Base-by-base conservation (phyloP, 2,888 invertebrate species). In the Lepas anatifera region DNA sequence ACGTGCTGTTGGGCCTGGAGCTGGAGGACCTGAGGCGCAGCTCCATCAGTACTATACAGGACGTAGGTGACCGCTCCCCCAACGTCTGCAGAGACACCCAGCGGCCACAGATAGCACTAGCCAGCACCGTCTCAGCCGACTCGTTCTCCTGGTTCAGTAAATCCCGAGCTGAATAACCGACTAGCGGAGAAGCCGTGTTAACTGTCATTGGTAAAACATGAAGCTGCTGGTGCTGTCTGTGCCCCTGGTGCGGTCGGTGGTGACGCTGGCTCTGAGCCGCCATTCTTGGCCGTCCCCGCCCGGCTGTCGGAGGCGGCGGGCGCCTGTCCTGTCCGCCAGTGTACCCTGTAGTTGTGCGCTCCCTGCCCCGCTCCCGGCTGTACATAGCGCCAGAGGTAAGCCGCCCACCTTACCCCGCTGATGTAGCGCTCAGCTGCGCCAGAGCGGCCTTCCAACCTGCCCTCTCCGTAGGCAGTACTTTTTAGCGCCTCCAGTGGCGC, bases 21-120 rank as follows among this genome's bases (percentile, higher is more conserved):
- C 18, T 64, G 39, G 39, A 35, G n/a, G 10, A 16, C 37, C n/a
- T 37, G 6, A 37, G 64, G 7, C 64, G 64, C 10, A 11, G 37
- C n/a, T 64, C 64, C 13, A 35, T 64, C 64, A 64, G 39, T 39
- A 64, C 64, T 3, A 27, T 64, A 3, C 64, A 64, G 64, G 64
- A 64, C 64, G 64, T 64, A 64, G 37, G 64, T 64, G 58, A 48
- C 11, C 18, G 48, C 11, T 1, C 25, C n/a, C 25, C 48, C 48
- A 11, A 18, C 48, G 25, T 25, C n/a, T n/a, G 32, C 52, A 52
- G 52, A 52, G 52, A 27, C 52, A 29, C 29, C 52, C 13, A 29
- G 2, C 32, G 29, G 32, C 58, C 18, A 6, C 18, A 41, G 41
- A n/a, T n/a, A n/a, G n/a, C n/a, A n/a, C n/a, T n/a, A n/a, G n/a